Evolutionary conservation across 2,797 vertebrate genomes (phyloP).

Genomic region (Macropodus opercularis): DNA sequence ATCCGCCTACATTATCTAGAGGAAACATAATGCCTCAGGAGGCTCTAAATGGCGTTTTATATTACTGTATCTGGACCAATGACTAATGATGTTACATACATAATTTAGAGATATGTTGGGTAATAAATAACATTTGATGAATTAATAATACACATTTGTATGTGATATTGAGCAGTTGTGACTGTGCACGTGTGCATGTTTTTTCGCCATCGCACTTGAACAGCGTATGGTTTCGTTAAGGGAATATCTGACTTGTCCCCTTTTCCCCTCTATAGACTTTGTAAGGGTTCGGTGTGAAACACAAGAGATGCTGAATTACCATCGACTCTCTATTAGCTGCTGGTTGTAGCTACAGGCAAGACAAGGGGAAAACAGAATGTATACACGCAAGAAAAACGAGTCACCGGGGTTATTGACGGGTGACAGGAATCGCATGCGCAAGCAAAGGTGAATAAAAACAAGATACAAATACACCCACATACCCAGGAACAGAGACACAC

Average conservation of each 20-base stretch:
- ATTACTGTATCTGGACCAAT: conserved; percentile 59
- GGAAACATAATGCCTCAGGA: conserved; percentile 36
- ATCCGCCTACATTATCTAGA: conserved; percentile 18
- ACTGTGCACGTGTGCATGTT: not conserved
- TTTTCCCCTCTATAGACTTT: conserved; percentile 5
- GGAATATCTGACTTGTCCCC: conserved; percentile 9
- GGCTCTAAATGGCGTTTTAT: conserved; percentile 51
- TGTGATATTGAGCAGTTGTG: conserved; percentile 47
- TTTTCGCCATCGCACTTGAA: conserved; percentile 1
- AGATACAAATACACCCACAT: conserved; percentile 7
- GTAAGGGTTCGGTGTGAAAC: conserved; percentile 20
- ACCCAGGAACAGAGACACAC: conserved; percentile 6
- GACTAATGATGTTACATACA: conserved; percentile 72
- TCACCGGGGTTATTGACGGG: conserved; percentile 34
- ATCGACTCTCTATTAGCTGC: conserved; percentile 18
- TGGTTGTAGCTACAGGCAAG: not conserved
- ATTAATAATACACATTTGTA: conserved; percentile 64
- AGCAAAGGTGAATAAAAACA: conserved; percentile 18
- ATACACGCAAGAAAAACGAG: not conserved
- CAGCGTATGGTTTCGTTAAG: conserved; percentile 6
- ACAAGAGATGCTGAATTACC: conserved; percentile 36
- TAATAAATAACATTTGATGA: conserved; percentile 73
- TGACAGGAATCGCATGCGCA: conserved; percentile 21
- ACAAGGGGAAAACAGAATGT: conserved; percentile 1
- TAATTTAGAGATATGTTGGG: conserved; percentile 68